Evolutionary conservation across 2,113 vertebrate species (phyloP), one percentile per base, ranked within the genome.

Genomic region (Ceyx cyanopectus): DNA sequence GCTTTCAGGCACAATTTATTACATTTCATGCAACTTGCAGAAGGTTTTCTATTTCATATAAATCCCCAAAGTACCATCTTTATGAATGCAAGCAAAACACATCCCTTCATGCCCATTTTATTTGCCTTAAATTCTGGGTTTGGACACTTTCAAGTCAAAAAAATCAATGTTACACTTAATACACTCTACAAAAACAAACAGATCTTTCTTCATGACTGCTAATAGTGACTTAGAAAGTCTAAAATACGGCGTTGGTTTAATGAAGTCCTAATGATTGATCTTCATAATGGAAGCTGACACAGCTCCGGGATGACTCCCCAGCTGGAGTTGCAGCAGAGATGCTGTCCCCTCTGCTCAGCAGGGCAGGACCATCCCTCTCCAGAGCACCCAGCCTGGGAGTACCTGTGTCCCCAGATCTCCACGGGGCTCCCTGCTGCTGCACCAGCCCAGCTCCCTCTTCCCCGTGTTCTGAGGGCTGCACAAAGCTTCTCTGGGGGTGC

Each of bases 81-180:
- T 88, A 95, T 74, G 89, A 96, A 91, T 82, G 85, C 88, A 95
- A 94, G 90, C 54, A 70, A 96, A 97, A 95, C 90, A 90, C 53
- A 6, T 94, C 87, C 87, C 46, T 92, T 92, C 75, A 50, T n/a
- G 51, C 43, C 83, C 73, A 66, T 92, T 96, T 94, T 94, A 86
- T 92, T 92, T 96, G 86, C 79, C 84, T 95, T 96, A 94, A 96
- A 96, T 97, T 92, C 85, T 77, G 7, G 51, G 12, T 96, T 94
- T 93, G 86, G 96, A 95, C 92, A 94, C 84, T 96, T 96, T 93
- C 86, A 96, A 96, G 88, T 92, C 87, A 96, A 97, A 50, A 50
- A 54, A 95, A 97, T 93, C 93, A 88, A 92, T 96, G 73, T 58
- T 91, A 92, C 48, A 91, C 54, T 92, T 94, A 93, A 94, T 75